A percentile compares a stretch with the other conserved stretches of the same genome.
Conservation (phyloP, 2,888 invertebrate genomes). For the Pyrrhosoma nymphula region DNA sequence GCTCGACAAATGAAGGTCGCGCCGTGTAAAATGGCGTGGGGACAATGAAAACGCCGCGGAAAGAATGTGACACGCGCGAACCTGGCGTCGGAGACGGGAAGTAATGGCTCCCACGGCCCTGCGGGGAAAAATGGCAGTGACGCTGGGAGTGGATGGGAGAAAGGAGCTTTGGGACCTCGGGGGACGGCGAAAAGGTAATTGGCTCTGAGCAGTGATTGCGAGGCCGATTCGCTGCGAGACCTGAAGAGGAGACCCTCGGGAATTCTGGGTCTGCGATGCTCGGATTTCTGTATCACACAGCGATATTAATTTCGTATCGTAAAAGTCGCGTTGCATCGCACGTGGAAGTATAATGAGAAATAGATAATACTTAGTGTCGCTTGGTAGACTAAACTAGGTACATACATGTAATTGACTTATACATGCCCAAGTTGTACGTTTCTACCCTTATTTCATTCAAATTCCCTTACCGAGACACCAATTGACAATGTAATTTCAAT, state of each 20-base stretch:
- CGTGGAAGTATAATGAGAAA: too few species aligned
- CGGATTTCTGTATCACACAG: too few species aligned
- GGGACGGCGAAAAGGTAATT: not conserved
- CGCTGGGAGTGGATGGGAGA: not conserved
- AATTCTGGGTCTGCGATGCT: too few species aligned
- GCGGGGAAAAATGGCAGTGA: not conserved
- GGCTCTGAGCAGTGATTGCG: not conserved
- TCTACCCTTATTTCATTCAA: too few species aligned
- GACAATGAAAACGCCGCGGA: not conserved
- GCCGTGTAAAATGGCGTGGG: not conserved
- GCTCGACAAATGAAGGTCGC: not conserved
- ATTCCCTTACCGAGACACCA: too few species aligned
- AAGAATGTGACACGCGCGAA: constrained; percentile 10
- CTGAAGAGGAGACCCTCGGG: not conserved
- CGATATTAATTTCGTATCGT: too few species aligned
- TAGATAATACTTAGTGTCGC: too few species aligned
- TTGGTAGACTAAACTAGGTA: too few species aligned
- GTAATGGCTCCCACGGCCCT: not conserved
- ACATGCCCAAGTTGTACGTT: too few species aligned
- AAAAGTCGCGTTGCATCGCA: too few species aligned
- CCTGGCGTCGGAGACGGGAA: not conserved
- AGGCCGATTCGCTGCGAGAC: not conserved
- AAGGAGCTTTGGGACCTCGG: not conserved
- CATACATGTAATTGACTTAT: too few species aligned
- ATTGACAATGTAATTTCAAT: too few species aligned